Conservation (phyloP, 2,888 invertebrate genomes). For the Clanis bilineata region DNA sequence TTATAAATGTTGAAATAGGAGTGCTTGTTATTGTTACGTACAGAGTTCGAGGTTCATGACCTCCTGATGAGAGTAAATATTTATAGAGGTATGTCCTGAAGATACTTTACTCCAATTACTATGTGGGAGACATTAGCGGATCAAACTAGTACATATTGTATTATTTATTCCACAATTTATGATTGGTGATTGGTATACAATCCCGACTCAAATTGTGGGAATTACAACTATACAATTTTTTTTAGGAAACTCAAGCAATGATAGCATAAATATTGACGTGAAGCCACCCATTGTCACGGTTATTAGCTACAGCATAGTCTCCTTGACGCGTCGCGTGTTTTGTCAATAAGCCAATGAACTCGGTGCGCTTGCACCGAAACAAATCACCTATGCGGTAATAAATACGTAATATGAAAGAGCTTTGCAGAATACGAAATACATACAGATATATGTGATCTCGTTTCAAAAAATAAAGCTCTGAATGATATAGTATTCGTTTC, state of each 20-base stretch:
- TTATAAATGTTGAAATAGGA: too few relatives aligned
- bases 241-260: neutral
- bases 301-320: neutral
- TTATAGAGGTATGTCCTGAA: too few relatives aligned
- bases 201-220: neutral
- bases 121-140: too few relatives aligned
- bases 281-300: neutral
- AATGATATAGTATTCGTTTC: neutral
- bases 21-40: too few relatives aligned
- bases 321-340: constrained; percentile 14
- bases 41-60: too few relatives aligned
- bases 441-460: neutral
- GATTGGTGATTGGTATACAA: neutral
- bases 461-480: too few relatives aligned
- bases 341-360: constrained; percentile 6
- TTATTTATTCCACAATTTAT: too few relatives aligned
- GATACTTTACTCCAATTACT: too few relatives aligned
- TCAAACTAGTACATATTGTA: too few relatives aligned
- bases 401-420: neutral
- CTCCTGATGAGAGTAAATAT: too few relatives aligned
- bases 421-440: neutral
- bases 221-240: neutral
- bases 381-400: constrained; percentile 9
- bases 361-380: constrained; percentile 1
- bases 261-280: neutral